Evolutionary conservation across 2,888 invertebrate genomes (phyloP), one percentile per base, ranked within the genome.

Genomic region (Oxystoma pomonae): DNA sequence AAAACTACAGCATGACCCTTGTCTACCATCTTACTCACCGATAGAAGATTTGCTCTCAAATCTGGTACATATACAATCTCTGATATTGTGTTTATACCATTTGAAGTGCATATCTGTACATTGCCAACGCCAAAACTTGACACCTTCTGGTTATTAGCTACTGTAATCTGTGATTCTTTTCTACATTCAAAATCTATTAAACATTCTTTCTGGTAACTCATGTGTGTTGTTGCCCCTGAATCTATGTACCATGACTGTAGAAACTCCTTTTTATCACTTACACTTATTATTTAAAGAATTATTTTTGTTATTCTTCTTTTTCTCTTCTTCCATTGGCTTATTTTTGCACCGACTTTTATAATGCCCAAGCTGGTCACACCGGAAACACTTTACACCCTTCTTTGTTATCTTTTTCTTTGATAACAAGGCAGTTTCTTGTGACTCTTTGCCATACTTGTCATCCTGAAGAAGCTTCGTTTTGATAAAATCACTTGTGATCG

Each of bases 221-320:
- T 19, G 53, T 53, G 53, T 53, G 53, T 9, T 17, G 53, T 53
- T 3, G 53, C 53, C 53, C n/a, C 53, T n/a, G 53, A 53, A 53
- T 53, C 19, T 53, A 53, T 53, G n/a, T 53, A 53, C 53, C 53
- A 53, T 3, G n/a, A 35, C 12, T 35, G 35, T 7, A 3, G 5
- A 9, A n/a, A 19, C 53, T 53, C 17, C 5, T 53, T 16, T 53
- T n/a, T 16, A n/a, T 53, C 53, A 53, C 53, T 53, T 53, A 53
- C 53, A 53, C 3, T 19, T n/a, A 12, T 50, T n/a, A 12, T 9
- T 50, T 50, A 12, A 12, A 50, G 50, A 50, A 50, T 50, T 12
- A 50, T 50, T 50, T n/a, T 50, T 50, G n/a, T 9, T 50, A 12
- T 50, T n/a, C n/a, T 50, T 50, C 50, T 50, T 50, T 50, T 50